Base-by-base conservation (phyloP, 2,888 invertebrate species). In the Philhelius pedissequus region DNA sequence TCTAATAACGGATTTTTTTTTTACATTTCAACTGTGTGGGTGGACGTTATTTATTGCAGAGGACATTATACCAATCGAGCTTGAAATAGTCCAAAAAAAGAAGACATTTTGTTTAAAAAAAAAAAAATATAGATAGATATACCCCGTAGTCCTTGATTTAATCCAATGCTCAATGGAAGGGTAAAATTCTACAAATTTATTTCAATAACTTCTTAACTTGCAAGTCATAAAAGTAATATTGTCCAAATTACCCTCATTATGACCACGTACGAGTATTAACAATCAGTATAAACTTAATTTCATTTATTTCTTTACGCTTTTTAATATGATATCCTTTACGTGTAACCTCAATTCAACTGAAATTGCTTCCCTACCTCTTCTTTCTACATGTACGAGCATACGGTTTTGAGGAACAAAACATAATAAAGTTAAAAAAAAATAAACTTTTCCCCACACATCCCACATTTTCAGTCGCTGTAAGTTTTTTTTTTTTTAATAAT, bases 361-460 rank as follows among this genome's bases (percentile, higher is more conserved):
- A 43, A 27, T 15, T 62, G 7, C 18, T 13, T 18, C 40, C 43
- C 18, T 20, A 54, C 11, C 1, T 32, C 1, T 5, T 38, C 6
- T 38, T n/a, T n/a, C 13, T 3, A 32, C 3, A 13, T 25, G 38
- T 15, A 38, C 6, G 5, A 5, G 5, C 6, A 15, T 15, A 40
- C 1, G 20, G 9, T 52, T 9, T 8, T 18, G 15, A 7, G 11
- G 27, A 43, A 30, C 30, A 50, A 56, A 71, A 38, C 3, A 15
- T 15, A 15, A 64, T 32, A 50, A 64, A 70, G 43, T 66, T 64
- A 76, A 71, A 76, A 71, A 81, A 68, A 71, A 76, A 71, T 81
- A 76, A 76, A 81, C 70, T 71, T 81, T 81, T 76, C 56, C 9
- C 70, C 80, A 69, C 54, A 75, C 62, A 75, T 75, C 58, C 56